Evolutionary conservation across 2,797 vertebrate species (phyloP).

Genomic region (Gymnothorax reevesii): DNA sequence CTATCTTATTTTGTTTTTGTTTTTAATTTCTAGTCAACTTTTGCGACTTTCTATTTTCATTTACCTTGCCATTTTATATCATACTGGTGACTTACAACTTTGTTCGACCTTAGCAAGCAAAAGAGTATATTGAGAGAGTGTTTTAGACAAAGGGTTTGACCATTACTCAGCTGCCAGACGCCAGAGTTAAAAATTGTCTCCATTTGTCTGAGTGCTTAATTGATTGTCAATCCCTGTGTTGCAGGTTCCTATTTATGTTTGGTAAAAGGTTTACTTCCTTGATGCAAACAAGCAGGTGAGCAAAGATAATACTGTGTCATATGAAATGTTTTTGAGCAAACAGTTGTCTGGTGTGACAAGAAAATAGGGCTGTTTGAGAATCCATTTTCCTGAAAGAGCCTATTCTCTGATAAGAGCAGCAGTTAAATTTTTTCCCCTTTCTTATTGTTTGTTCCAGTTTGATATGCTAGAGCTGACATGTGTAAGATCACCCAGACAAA

Average conservation of each 20-base stretch:
- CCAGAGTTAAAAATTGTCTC: neutral
- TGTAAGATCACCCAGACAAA: neutral
- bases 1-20: neutral
- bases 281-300: neutral
- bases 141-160: neutral
- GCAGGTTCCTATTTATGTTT: neutral
- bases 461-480: neutral
- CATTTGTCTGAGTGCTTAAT: neutral
- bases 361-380: neutral
- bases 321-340: neutral
- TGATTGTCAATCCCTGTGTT: neutral
- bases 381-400: neutral
- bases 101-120: neutral
- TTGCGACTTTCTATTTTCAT: neutral
- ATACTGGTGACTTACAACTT: neutral
- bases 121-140: neutral
- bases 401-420: neutral
- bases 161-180: neutral
- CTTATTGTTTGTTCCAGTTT: neutral
- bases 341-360: neutral
- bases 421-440: neutral
- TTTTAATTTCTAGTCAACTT: neutral
- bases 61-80: neutral
- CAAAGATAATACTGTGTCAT: neutral
- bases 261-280: neutral